These are phyloP conservation scores for Sesia apiformis DNA, from an alignment of 2,888 invertebrate species.

Conservation along the genomic window DNA sequence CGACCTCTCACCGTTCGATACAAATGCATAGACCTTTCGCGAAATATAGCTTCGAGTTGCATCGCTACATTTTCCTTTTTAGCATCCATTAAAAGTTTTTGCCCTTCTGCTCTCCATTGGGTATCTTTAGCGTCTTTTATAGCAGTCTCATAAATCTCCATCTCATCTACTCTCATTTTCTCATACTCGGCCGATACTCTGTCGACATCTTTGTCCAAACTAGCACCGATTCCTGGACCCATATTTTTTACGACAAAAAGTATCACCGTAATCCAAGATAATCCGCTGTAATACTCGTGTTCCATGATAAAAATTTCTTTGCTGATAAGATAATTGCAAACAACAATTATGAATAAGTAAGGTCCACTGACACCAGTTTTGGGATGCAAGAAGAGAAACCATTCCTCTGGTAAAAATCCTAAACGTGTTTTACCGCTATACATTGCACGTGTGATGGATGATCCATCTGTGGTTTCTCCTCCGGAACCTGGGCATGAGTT, in stretches of 20 bases:
- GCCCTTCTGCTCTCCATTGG: constrained; percentile 85
- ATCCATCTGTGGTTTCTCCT: not conserved
- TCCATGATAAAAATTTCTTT: constrained; percentile 96
- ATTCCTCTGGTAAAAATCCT: constrained; percentile 65
- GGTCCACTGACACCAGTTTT: constrained; percentile 93
- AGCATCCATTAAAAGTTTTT: constrained; percentile 83
- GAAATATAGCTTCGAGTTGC: constrained; percentile 94
- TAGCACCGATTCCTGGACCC: constrained; percentile 76
- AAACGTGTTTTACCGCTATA: constrained; percentile 67
- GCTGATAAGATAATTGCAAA: constrained; percentile 87
- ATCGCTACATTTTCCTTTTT: constrained; percentile 93
- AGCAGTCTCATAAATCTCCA: constrained; percentile 48
- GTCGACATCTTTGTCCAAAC: constrained; percentile 81
- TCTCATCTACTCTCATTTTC: constrained; percentile 63
- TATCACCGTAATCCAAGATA: constrained; percentile 79
- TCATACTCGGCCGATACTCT: constrained; percentile 69
- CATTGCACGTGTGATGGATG: constrained; percentile 23
- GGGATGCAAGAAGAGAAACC: constrained; percentile 89
- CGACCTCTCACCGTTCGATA: constrained; percentile 79
- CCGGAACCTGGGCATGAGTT: constrained; percentile 5
- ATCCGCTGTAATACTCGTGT: constrained; percentile 89
- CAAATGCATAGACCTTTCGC: constrained; percentile 73
- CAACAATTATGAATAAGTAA: constrained; percentile 85
- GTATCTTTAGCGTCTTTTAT: constrained; percentile 79
- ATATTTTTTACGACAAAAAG: constrained; percentile 76